Evolutionary conservation across 2,113 vertebrate genomes (phyloP).

Genomic region (Sialia sialis): DNA sequence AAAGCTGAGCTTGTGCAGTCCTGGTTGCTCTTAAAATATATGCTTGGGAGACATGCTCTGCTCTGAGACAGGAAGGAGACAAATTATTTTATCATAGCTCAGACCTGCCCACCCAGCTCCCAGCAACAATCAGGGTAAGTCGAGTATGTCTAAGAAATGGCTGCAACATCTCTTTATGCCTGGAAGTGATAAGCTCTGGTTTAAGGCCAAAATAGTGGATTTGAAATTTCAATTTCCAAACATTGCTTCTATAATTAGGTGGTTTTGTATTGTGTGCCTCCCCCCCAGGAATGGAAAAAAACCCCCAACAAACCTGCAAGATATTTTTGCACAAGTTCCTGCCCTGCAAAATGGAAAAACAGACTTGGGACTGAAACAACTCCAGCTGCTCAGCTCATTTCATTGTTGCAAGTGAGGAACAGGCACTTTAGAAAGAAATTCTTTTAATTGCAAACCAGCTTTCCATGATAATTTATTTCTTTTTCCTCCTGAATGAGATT

Average conservation of each 20-base stretch:
- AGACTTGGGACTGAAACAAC: neutral
- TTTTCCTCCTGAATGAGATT: conserved; percentile 4
- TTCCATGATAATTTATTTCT: neutral
- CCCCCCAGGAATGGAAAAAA: neutral
- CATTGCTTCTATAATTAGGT: neutral
- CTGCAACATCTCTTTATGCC: neutral
- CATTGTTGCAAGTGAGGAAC: neutral
- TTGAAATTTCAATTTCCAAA: neutral
- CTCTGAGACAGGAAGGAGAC: neutral
- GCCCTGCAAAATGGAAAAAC: conserved; percentile 14
- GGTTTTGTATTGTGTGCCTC: neutral
- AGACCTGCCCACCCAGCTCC: neutral
- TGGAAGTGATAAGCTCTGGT: neutral
- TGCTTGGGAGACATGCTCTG: neutral
- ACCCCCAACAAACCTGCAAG: neutral
- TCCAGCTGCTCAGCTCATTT: neutral
- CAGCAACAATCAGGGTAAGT: neutral
- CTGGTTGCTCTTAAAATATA: neutral
- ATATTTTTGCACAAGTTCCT: neutral
- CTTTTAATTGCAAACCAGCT: conserved; percentile 1
- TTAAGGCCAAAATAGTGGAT: neutral
- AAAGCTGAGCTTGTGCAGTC: neutral
- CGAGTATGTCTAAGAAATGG: neutral
- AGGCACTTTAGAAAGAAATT: neutral
- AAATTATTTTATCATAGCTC: neutral